A percentile compares a stretch with the other conserved stretches of the same genome.
Conservation (phyloP, 1,140 invertebrate genomes). For the Leguminivora glycinivorella region DNA sequence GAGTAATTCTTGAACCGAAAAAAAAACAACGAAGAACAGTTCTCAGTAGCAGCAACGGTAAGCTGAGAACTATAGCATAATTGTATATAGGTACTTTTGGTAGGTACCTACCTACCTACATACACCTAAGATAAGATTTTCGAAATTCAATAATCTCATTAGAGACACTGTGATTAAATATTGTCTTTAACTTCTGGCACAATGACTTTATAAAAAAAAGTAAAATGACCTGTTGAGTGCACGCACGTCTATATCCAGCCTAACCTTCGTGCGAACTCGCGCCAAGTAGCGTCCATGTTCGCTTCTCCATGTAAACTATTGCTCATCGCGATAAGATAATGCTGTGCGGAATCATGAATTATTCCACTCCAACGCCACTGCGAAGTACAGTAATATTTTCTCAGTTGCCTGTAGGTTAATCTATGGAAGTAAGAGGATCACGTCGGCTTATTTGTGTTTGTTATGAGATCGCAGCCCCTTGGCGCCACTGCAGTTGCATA, state of each 20-base stretch:
- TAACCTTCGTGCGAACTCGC: slow-evolving; percentile 11
- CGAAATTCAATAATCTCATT: too few relatives aligned
- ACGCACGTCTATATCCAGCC: not conserved
- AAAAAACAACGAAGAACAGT: too few relatives aligned
- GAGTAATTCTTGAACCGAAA: too few relatives aligned
- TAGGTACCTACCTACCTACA: too few relatives aligned
- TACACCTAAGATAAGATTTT: too few relatives aligned
- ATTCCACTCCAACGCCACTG: slow-evolving; percentile 35
- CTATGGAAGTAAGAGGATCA: slow-evolving; percentile 73
- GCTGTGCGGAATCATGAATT: slow-evolving; percentile 48
- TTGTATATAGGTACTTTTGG: too few relatives aligned
- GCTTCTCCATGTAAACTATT: slow-evolving; percentile 55
- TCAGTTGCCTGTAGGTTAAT: slow-evolving; percentile 51
- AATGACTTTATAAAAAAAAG: too few relatives aligned
- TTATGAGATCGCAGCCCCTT: slow-evolving; percentile 64
- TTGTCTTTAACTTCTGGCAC: too few relatives aligned
- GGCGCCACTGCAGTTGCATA: slow-evolving; percentile 51
- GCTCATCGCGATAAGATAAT: slow-evolving; percentile 67
- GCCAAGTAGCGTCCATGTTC: slow-evolving; percentile 37
- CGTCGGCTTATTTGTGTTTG: slow-evolving; percentile 75
- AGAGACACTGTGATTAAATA: too few relatives aligned
- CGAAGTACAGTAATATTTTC: slow-evolving; percentile 56
- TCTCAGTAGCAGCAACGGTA: too few relatives aligned
- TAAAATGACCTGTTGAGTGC: not conserved
- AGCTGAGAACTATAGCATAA: too few relatives aligned